Evolutionary conservation across 2,888 invertebrate species (phyloP), one percentile per base, ranked within the genome.

Genomic region (Stegana nigrithorax): DNA sequence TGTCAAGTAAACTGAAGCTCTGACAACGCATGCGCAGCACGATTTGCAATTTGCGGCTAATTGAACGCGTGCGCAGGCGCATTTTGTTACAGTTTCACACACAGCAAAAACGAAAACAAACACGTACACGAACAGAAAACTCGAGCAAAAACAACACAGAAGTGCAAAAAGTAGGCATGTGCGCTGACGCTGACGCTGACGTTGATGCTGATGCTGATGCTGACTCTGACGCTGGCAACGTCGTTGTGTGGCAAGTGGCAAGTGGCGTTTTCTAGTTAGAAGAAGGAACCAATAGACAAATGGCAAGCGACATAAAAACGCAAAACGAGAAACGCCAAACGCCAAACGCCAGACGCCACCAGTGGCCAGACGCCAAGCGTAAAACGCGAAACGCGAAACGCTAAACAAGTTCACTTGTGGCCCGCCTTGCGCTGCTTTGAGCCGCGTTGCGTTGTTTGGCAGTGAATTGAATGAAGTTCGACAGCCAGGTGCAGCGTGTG

Each of bases 31-130:
- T n/a, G 75, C 75, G 75, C 75, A 69, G 75, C 77, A 75, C 76
- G 79, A 77, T 75, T 77, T 76, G 71, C 73, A 72, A 75, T 75
- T 77, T 80, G 74, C 72, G 66, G 76, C 76, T 78, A 78, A 80
- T 80, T 78, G 77, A 73, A 78, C 78, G 77, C 77, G 76, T 80
- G 78, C 74, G 68, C 73, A 67, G 63, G 64, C 72, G 73, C 76
- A 78, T 69, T 78, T 77, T 75, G 70, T 75, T 69, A 63, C 65
- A 65, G 57, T 66, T 68, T 75, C 72, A 70, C 66, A 66, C 66
- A 66, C 32, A 57, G 14, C 14, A 36, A 19, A 51, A 32, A 10
- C n/a, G 25, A 10, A 56, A 53, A 25, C 39, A 56, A 10, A 39
- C 23, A 50, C 21, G 29, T 5, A 59, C 19, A 36, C n/a, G 29